Percentiles rank a stretch among this genome's conserved stretches.
Evolutionary conservation across 92 coral and sea anemone species (phyloP).

Genomic region (Muricea muricata): DNA sequence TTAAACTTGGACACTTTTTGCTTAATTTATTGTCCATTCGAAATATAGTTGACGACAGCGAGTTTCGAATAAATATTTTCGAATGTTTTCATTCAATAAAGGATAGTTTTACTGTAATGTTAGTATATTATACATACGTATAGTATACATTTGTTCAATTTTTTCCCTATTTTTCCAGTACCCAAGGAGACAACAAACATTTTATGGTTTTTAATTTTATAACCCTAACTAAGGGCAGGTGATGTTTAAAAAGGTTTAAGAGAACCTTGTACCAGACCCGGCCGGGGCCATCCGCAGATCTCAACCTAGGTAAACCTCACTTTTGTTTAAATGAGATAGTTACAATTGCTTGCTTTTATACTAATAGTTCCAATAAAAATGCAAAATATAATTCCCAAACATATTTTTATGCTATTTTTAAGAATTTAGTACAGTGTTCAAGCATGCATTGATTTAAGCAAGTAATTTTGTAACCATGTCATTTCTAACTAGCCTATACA

Average conservation of each 20-base stretch:
- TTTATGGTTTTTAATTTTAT: background rate
- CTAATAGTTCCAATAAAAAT: no score
- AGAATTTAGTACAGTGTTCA: background rate
- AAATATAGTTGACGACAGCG: background rate
- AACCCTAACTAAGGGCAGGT: background rate
- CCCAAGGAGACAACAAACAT: background rate
- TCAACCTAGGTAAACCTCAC: constrained; percentile 1
- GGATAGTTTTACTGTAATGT: no score
- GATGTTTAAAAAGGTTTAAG: constrained; percentile 1
- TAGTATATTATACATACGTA: background rate
- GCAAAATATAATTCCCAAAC: background rate
- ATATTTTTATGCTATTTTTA: background rate
- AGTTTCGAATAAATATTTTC: background rate
- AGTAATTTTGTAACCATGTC: background rate
- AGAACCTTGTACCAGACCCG: constrained; percentile 22
- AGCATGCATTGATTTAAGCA: background rate
- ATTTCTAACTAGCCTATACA: background rate
- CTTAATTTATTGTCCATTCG: background rate
- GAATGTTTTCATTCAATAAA: background rate
- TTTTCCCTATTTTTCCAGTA: background rate
- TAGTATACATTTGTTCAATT: no score
- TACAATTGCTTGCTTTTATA: background rate
- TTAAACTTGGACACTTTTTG: no score
- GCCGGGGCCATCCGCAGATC: constrained; percentile 28
- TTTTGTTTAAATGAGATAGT: background rate